These are phyloP conservation scores for Platichthys flesus DNA, from an alignment of 2,113 vertebrate genomes.

Conservation along the genomic window DNA sequence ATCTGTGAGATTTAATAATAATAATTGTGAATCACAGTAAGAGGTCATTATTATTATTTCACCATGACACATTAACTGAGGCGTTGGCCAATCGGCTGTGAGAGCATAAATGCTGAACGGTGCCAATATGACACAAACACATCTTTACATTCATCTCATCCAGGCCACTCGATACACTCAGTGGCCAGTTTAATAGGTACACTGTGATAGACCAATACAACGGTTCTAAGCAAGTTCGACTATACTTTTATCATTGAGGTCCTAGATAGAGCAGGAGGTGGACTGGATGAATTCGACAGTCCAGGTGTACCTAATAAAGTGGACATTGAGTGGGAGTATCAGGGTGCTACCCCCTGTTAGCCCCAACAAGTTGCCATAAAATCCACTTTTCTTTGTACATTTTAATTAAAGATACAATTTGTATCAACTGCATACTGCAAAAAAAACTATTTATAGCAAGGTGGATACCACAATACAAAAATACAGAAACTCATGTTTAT, in stretches of 20 bases:
- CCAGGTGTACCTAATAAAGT: too few relatives aligned
- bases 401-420: slow-evolving; percentile 88
- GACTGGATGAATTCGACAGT: too few relatives aligned
- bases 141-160: neutral
- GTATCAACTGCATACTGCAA: slow-evolving; percentile 86
- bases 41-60: neutral
- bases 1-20: neutral
- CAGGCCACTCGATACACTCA: neutral
- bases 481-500: slow-evolving; percentile 51
- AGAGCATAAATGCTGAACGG: slow-evolving; percentile 21
- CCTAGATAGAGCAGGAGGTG: too few relatives aligned
- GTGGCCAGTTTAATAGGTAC: too few relatives aligned
- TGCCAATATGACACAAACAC: slow-evolving; percentile 64
- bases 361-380: neutral
- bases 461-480: slow-evolving; percentile 70
- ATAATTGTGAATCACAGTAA: neutral
- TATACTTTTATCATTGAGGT: too few relatives aligned
- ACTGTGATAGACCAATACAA: neutral
- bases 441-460: slow-evolving; percentile 2
- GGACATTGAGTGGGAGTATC: too few relatives aligned
- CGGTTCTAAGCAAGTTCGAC: too few relatives aligned
- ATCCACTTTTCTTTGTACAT: neutral
- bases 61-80: neutral
- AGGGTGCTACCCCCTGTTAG: neutral
- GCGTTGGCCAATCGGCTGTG: neutral